Conservation (phyloP, 2,888 invertebrate species). For the Lumbricus terrestris region DNA sequence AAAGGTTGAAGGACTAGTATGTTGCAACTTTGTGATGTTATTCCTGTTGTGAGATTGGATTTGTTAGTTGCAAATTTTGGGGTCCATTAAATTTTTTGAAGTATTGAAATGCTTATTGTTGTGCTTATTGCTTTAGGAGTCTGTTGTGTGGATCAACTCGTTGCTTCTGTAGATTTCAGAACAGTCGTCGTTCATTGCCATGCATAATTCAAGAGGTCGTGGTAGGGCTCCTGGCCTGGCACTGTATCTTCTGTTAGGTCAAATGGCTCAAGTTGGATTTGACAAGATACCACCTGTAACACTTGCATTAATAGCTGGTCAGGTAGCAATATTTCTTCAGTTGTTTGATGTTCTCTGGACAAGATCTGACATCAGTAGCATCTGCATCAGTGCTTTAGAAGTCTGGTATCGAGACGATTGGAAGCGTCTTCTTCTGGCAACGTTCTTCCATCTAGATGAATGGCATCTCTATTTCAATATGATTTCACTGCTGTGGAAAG, state of each 20-base stretch:
- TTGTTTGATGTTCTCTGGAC: slow-evolving; percentile 23
- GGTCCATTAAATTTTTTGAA: background rate
- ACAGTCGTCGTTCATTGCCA: background rate
- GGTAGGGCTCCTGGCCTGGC: slow-evolving; percentile 27
- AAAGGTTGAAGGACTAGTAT: background rate
- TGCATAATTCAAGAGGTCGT: slow-evolving; percentile 22
- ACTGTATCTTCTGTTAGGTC: slow-evolving; percentile 24
- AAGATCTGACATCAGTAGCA: slow-evolving; percentile 50
- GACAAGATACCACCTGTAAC: slow-evolving; percentile 65
- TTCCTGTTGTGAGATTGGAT: background rate
- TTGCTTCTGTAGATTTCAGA: background rate
- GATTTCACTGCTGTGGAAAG: slow-evolving; percentile 66
- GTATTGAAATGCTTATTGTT: background rate
- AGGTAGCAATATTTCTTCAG: slow-evolving; percentile 61
- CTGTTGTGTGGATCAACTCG: background rate
- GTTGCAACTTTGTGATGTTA: background rate
- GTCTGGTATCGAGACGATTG: slow-evolving; percentile 57
- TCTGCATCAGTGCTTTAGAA: slow-evolving; percentile 64
- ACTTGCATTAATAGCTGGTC: slow-evolving; percentile 61
- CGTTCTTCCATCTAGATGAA: slow-evolving; percentile 67
- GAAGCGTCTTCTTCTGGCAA: slow-evolving; percentile 61
- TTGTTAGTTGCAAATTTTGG: background rate
- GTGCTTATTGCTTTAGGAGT: background rate
- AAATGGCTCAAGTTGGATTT: slow-evolving; percentile 46
- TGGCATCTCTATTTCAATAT: slow-evolving; percentile 71